Base-by-base conservation (phyloP, 2,113 vertebrate genomes). In the Forbesichthys papilliferus region DNA sequence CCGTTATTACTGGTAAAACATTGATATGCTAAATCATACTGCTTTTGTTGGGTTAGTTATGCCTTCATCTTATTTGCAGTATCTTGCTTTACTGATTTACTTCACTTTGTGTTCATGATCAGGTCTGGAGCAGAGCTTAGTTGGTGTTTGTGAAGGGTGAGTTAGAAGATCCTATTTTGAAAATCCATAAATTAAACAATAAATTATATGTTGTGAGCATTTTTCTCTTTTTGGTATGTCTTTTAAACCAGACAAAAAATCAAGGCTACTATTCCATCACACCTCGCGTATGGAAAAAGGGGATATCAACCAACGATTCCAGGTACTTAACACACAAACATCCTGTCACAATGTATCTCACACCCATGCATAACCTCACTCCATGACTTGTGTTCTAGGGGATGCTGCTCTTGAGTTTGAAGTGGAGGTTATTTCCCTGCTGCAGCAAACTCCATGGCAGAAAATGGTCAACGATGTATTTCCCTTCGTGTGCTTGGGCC, bases 91-190 rank as follows among this genome's bases (percentile, higher is more conserved):
- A 47, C 52, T 81, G 66, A 16, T 82, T 10, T 74, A 16, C 66
- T 34, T 66, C 11, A 74, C 27, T 71, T 18, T 65, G 27, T 74
- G 61, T 42, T 3, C 57, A 56, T 63, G 53, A 10, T 68, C 91
- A 99, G 97, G 97, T 75, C 87, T 98, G 88, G 97, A 98, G 84
- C 96, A 98, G 90, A 95, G 95, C 74, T 89, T 98, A 82, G 81
- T 98, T 77, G 96, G 95, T 46, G 95, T 99, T 81, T 99, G 97
- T 87, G 95, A 95, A 85, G 96, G 97, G 97, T 99, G 89, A 93
- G 95, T 86, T 16, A 63, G 68, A 64, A 71, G n/a, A 9, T 54
- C 73, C 18, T 0, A 36, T 71, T 11, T 9, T n/a, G 6, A 54
- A 62, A 47, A 66, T n/a, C 54, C 5, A 7, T 59, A n/a, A 49